Conservation (phyloP, 1,140 invertebrate genomes). For the Penaeus vannamei region DNA sequence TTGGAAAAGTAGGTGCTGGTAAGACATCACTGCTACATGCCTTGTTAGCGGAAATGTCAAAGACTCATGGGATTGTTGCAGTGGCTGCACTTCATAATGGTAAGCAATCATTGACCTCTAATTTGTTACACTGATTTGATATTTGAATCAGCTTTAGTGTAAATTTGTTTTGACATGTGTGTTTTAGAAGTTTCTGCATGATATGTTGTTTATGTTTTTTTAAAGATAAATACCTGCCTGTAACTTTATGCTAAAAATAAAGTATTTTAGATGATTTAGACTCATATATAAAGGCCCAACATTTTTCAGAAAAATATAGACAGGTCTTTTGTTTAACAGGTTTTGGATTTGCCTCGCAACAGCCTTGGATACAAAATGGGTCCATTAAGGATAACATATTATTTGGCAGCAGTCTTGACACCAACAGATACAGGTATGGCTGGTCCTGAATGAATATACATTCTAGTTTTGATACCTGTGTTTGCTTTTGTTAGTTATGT, state of each 20-base stretch:
- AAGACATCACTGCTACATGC: conserved; percentile 84
- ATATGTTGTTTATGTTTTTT: too few relatives aligned
- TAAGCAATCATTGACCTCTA: conserved; percentile 68
- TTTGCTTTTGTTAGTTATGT: too few relatives aligned
- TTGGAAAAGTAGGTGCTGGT: conserved; percentile 83
- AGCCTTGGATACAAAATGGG: conserved; percentile 91
- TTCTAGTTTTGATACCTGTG: too few relatives aligned
- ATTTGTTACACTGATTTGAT: background rate
- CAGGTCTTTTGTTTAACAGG: conserved; percentile 33
- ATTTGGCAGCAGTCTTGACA: conserved; percentile 87
- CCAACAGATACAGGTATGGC: conserved; percentile 79
- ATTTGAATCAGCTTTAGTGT: background rate
- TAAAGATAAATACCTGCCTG: too few relatives aligned
- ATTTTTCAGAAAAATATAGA: background rate
- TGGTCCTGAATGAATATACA: too few relatives aligned
- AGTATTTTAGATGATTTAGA: too few relatives aligned
- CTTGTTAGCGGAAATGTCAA: conserved; percentile 82
- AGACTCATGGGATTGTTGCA: conserved; percentile 75
- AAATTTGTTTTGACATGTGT: too few relatives aligned
- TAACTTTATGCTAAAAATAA: too few relatives aligned
- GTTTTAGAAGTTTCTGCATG: too few relatives aligned
- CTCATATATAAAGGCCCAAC: too few relatives aligned
- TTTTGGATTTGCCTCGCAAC: conserved; percentile 89
- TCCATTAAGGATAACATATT: conserved; percentile 94
- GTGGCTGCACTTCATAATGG: conserved; percentile 79